Percentiles rank a stretch among this genome's conserved stretches.
Evolutionary conservation across 1,140 invertebrate genomes (phyloP).

Genomic region (Cydia splendana): DNA sequence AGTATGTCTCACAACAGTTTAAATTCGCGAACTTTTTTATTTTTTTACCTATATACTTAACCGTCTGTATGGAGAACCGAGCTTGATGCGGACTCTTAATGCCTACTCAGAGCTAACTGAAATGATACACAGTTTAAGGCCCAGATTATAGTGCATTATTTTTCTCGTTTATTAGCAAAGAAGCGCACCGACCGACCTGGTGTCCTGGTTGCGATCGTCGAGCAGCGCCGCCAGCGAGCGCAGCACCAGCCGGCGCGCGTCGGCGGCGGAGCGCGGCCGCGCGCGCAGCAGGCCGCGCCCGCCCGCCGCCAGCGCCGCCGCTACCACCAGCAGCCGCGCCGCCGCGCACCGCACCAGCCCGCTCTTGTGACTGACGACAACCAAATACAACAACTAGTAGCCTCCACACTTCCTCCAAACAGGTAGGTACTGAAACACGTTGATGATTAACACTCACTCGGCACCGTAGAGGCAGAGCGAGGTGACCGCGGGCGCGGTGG

Average conservation of each 20-base stretch:
- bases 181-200: slow-evolving; percentile 4
- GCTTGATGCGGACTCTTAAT: no score
- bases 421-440: no score
- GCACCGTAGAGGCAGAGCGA: slow-evolving; percentile 63
- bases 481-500: slow-evolving; percentile 56
- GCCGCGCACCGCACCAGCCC: slow-evolving; percentile 61
- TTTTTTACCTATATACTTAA: no score
- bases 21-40: no score
- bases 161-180: neutral
- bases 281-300: slow-evolving; percentile 56
- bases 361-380: slow-evolving; percentile 58
- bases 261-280: slow-evolving; percentile 57
- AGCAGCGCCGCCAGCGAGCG: slow-evolving; percentile 27
- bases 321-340: slow-evolving; percentile 63
- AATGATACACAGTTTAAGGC: neutral
- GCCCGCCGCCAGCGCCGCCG: slow-evolving; percentile 61
- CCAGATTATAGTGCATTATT: no score
- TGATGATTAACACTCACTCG: slow-evolving; percentile 41
- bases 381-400: neutral
- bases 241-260: slow-evolving; percentile 23
- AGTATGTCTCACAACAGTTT: no score
- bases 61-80: no score
- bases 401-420: no score
- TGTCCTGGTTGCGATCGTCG: slow-evolving; percentile 21
- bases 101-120: neutral